phyloP scores from a whole-genome alignment of 2,113 vertebrate genomes.

The Perca schrenkii region DNA sequence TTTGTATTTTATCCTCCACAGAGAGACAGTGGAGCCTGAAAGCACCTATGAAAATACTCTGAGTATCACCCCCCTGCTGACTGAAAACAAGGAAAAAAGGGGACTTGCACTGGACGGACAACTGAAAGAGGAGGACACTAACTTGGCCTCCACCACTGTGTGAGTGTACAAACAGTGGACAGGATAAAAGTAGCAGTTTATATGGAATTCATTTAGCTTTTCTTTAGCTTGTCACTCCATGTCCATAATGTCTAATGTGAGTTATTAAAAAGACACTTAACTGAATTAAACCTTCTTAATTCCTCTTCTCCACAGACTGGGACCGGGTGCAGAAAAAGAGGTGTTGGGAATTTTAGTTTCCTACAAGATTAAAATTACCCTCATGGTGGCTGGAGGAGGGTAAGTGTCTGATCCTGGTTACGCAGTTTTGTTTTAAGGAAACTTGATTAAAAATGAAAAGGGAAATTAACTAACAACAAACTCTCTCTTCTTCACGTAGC shows the following conservation, averaged over 20 bases:
- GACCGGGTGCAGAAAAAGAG: slow-evolving; percentile 86
- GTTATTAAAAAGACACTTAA: neutral
- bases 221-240: neutral
- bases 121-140: slow-evolving; percentile 94
- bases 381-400: slow-evolving; percentile 90
- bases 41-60: slow-evolving; percentile 86
- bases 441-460: neutral
- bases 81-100: slow-evolving; percentile 88
- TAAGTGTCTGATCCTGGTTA: slow-evolving; percentile 41
- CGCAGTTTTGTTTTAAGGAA: neutral
- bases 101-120: slow-evolving; percentile 92
- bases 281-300: slow-evolving; percentile 33
- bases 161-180: slow-evolving; percentile 70
- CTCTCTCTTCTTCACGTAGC: slow-evolving; percentile 66
- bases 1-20: slow-evolving; percentile 63
- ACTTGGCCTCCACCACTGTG: slow-evolving; percentile 92
- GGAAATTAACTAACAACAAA: neutral
- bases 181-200: neutral
- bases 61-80: slow-evolving; percentile 82
- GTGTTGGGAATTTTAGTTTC: slow-evolving; percentile 91
- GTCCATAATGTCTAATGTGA: neutral
- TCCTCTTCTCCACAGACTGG: slow-evolving; percentile 77
- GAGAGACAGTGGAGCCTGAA: slow-evolving; percentile 87
- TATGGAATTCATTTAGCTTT: neutral
- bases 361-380: slow-evolving; percentile 92